These are phyloP conservation scores for Copsychus sechellarum DNA, from an alignment of 2,113 vertebrate genomes.

Conservation along the genomic window DNA sequence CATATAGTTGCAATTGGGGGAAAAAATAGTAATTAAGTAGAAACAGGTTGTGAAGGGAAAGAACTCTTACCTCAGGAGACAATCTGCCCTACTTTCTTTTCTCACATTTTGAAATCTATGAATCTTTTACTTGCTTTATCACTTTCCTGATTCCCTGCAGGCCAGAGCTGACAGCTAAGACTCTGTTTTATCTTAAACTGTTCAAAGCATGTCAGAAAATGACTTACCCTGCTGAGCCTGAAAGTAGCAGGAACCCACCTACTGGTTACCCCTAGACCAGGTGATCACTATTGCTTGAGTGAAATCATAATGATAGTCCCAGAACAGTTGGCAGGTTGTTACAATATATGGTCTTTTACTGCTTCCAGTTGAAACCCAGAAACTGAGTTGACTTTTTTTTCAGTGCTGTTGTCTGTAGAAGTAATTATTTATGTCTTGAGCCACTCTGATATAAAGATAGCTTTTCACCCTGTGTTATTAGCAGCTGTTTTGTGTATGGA, in stretches of 20 bases:
- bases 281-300: background rate
- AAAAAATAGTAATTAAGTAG: constrained; percentile 24
- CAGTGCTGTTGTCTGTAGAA: background rate
- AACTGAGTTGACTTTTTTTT: background rate
- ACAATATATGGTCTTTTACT: background rate
- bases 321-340: background rate
- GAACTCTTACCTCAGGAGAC: constrained; percentile 31
- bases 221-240: background rate
- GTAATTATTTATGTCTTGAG: background rate
- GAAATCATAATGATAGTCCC: background rate
- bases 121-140: constrained; percentile 58
- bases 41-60: background rate
- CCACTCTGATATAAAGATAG: background rate
- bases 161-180: constrained; percentile 28
- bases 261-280: background rate
- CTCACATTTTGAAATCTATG: constrained; percentile 35
- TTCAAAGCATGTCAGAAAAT: constrained; percentile 36
- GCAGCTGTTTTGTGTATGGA: background rate
- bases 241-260: background rate
- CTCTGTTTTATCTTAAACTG: constrained; percentile 50
- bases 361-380: background rate
- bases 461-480: background rate
- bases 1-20: background rate
- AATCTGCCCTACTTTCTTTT: constrained; percentile 47
- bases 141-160: constrained; percentile 35